These are phyloP conservation scores for Drosophila sordidapex DNA, from an alignment of 2,888 invertebrate species.

Conservation along the genomic window DNA sequence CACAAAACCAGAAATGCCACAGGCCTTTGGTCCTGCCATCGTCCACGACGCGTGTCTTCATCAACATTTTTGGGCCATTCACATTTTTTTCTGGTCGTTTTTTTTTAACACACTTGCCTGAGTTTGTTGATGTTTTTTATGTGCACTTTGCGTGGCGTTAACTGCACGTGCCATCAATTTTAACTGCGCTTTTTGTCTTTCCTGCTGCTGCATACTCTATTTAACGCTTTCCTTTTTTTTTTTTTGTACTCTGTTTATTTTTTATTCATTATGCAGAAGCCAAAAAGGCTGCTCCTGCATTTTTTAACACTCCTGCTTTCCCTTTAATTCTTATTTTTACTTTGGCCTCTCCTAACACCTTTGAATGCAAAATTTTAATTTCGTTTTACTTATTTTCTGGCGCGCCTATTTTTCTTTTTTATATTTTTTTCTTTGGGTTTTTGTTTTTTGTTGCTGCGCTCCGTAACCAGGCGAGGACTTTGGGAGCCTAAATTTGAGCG, in stretches of 20 bases:
- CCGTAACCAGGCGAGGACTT: slow-evolving; percentile 49
- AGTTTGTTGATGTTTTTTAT: slow-evolving; percentile 62
- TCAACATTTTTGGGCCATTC: slow-evolving; percentile 60
- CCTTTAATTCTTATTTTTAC: slow-evolving; percentile 14
- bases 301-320: slow-evolving; percentile 5
- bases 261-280: slow-evolving; percentile 53
- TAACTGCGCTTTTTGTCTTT: slow-evolving; percentile 65
- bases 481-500: slow-evolving; percentile 62
- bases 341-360: slow-evolving; percentile 43
- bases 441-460: slow-evolving; percentile 19
- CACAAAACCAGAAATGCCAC: slow-evolving; percentile 37
- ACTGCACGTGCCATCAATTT: slow-evolving; percentile 76
- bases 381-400: slow-evolving; percentile 49
- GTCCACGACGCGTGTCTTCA: slow-evolving; percentile 54
- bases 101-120: slow-evolving; percentile 55
- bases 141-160: slow-evolving; percentile 74
- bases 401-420: slow-evolving; percentile 51
- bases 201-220: slow-evolving; percentile 6
- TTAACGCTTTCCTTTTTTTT: slow-evolving; percentile 22
- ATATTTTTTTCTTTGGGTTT: slow-evolving; percentile 42
- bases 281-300: slow-evolving; percentile 21
- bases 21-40: slow-evolving; percentile 31
- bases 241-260: slow-evolving; percentile 22
- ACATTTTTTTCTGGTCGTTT: slow-evolving; percentile 13
- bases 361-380: slow-evolving; percentile 50